phyloP scores from a whole-genome alignment of 2,888 invertebrate species.

The Lycaena phlaeas region DNA sequence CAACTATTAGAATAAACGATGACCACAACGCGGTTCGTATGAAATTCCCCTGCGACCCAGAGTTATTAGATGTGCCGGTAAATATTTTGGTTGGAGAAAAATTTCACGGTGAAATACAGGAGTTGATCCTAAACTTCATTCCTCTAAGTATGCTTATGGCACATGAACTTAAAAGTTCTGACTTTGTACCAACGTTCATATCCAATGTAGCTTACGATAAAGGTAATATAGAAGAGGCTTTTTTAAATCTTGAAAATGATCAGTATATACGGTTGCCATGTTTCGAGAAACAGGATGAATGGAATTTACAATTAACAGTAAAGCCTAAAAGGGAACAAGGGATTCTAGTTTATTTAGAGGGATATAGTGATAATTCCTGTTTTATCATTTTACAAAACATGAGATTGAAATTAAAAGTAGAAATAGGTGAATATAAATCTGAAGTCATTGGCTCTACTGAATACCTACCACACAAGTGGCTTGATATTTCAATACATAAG shows the following conservation, averaged over 20 bases:
- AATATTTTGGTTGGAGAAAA: conserved; percentile 52
- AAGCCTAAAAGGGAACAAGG: conserved; percentile 47
- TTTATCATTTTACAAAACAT: conserved; percentile 45
- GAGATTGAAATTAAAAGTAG: conserved; percentile 47
- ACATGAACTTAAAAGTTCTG: conserved; percentile 26
- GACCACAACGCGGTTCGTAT: conserved; percentile 32
- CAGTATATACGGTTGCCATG: conserved; percentile 54
- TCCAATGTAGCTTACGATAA: conserved; percentile 55
- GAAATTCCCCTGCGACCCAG: conserved; percentile 51
- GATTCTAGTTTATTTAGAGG: conserved; percentile 41
- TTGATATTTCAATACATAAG: conserved; percentile 45
- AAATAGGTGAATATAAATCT: conserved; percentile 32
- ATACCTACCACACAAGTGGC: conserved; percentile 46
- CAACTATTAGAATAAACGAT: conserved; percentile 50
- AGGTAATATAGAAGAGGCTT: conserved; percentile 48
- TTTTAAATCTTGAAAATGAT: conserved; percentile 36
- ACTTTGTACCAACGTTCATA: conserved; percentile 10
- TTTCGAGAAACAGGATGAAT: conserved; percentile 40
- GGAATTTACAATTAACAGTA: conserved; percentile 49
- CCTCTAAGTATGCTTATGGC: conserved; percentile 39
- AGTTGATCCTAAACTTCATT: conserved; percentile 57
- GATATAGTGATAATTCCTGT: conserved; percentile 37
- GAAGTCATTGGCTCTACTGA: conserved; percentile 48
- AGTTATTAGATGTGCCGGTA: conserved; percentile 43
- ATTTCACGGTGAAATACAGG: conserved; percentile 60